These are phyloP conservation scores for Alaudala cheleensis DNA, from an alignment of 2,113 vertebrate genomes.

Conservation along the genomic window DNA sequence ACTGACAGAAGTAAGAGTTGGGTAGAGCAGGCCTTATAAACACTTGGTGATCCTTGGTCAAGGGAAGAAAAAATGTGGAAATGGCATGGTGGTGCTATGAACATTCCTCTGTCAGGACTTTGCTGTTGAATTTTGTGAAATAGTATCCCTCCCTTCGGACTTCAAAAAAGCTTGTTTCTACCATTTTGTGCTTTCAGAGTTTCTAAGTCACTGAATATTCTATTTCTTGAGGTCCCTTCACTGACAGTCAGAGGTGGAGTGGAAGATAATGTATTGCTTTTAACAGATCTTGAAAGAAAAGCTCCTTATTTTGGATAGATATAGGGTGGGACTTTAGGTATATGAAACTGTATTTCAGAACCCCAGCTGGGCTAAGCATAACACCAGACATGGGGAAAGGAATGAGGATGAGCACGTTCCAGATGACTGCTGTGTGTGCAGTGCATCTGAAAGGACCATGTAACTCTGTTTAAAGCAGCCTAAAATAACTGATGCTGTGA, in stretches of 20 bases:
- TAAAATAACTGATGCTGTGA: neutral
- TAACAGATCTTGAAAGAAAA: neutral
- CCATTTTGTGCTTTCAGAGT: neutral
- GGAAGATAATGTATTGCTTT: neutral
- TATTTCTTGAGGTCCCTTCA: neutral
- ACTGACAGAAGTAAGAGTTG: neutral
- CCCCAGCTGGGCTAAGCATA: neutral
- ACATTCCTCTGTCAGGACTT: accelerated
- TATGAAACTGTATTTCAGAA: neutral
- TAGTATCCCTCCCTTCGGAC: neutral
- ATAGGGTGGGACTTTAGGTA: neutral
- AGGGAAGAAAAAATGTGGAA: neutral
- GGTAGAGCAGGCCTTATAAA: neutral
- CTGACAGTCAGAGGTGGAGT: neutral
- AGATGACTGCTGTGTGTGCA: neutral
- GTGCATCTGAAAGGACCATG: neutral
- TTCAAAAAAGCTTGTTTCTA: neutral
- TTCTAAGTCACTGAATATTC: neutral
- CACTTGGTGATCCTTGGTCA: accelerated
- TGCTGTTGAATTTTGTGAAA: neutral
- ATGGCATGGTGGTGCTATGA: neutral
- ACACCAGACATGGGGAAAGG: neutral
- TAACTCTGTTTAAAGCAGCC: neutral
- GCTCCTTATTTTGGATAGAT: neutral
- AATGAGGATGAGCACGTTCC: neutral